Conservation (phyloP, 2,797 vertebrate species). For the Sebastes baramenuke region DNA sequence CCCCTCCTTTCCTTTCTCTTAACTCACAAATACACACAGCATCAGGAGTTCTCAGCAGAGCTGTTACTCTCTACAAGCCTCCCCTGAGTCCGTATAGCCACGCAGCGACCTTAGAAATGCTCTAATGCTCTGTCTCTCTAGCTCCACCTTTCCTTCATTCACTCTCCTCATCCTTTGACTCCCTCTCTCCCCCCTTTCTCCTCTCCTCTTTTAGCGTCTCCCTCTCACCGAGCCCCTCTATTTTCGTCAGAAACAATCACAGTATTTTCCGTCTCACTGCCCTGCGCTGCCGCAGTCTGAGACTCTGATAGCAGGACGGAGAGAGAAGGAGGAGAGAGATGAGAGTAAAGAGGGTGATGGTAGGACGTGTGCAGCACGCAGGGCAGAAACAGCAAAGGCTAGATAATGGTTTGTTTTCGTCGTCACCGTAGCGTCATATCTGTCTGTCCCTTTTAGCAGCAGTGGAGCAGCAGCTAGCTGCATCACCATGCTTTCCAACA, state of each 20-base stretch:
- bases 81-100: conserved; percentile 35
- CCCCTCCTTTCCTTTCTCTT: conserved; percentile 11
- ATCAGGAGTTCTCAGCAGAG: conserved; percentile 47
- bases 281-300: conserved; percentile 78
- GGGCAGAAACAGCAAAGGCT: conserved; percentile 54
- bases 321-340: conserved; percentile 13
- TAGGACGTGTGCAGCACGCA: conserved; percentile 39
- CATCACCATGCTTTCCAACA: conserved; percentile 28
- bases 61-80: conserved; percentile 35
- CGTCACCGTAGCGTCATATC: conserved; percentile 63
- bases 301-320: conserved; percentile 53
- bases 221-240: conserved; percentile 59
- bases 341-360: conserved; percentile 15
- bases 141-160: conserved; percentile 1
- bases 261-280: conserved; percentile 82
- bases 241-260: conserved; percentile 83
- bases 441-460: conserved; percentile 52
- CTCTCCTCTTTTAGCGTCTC: conserved; percentile 38
- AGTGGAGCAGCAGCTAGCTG: conserved; percentile 39
- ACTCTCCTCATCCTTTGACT: conserved; percentile 28
- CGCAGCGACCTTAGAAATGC: conserved; percentile 65
- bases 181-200: conserved; percentile 10
- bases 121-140: conserved; percentile 24
- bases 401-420: conserved; percentile 65
- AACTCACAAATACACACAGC: conserved; percentile 31